phyloP scores from a whole-genome alignment of 2,113 vertebrate species.

The Tachuris rubrigastra region DNA sequence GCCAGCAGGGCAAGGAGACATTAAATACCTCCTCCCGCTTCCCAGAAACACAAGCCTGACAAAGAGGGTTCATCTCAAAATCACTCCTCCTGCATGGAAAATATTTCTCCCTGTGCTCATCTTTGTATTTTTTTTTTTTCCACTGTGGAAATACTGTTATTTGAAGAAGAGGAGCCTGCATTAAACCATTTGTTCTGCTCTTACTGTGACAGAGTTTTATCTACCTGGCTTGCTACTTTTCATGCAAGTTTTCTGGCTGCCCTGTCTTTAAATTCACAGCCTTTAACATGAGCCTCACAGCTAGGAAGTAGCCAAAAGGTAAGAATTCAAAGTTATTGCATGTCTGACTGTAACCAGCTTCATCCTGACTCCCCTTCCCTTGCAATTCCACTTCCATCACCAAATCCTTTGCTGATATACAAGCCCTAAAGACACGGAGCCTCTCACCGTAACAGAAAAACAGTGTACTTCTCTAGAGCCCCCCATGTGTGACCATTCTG shows the following conservation, averaged over 20 bases:
- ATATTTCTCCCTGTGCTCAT: neutral
- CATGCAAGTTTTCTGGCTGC: neutral
- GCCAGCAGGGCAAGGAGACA: neutral
- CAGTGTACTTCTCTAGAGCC: neutral
- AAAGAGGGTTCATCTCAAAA: neutral
- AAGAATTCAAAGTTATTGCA: neutral
- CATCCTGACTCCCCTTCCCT: neutral
- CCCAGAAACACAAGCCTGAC: neutral
- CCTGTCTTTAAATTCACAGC: neutral
- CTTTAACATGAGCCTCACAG: neutral
- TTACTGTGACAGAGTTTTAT: neutral
- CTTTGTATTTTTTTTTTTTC: too few relatives aligned
- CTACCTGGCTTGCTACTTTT: neutral
- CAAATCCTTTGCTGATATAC: neutral
- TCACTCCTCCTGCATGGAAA: neutral
- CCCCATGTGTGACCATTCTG: neutral
- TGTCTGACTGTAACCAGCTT: neutral
- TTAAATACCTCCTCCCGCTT: neutral
- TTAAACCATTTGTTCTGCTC: neutral
- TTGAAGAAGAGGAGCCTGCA: neutral
- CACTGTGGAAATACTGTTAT: accelerated
- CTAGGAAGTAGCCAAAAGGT: neutral
- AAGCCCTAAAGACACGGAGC: neutral
- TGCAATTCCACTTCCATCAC: neutral
- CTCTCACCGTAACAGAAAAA: neutral